Evolutionary conservation across 2,797 vertebrate species (phyloP), one percentile per base, ranked within the genome.

Genomic region (Lophius americanus): DNA sequence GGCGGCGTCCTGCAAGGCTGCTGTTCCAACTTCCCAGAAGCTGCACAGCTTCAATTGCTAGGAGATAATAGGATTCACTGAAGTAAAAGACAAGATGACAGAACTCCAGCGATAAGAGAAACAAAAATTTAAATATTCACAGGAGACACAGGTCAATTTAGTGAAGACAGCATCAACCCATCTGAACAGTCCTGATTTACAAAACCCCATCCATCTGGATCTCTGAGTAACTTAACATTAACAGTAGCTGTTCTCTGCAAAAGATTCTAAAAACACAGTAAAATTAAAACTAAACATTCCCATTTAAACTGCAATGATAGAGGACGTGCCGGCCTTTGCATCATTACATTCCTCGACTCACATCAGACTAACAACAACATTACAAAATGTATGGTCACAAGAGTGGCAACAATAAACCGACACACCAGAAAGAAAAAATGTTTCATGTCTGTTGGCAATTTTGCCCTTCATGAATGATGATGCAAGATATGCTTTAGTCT

Each of bases 11-110:
- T 43, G 71, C 66, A 6, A 9, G 9, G 58, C 38, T 36, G 42
- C 57, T 10, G 76, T 82, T 73, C 76, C 70, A 70, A n/a, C 64
- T 13, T 60, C 73, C 60, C 9, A 8, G 32, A 52, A 53, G 32
- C 35, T 5, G 3, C 64, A 44, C n/a, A 6, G 38, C 67, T 44
- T 70, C 56, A 53, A 5, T 13, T 12, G 2, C 9, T 4, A n/a
- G 3, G 13, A 43, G 58, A 71, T 37, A 2, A 41, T 9, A 36
- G 9, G 50, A 36, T 23, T 42, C 10, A 58, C 23, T 49, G 54
- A 14, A 36, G 38, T 41, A 35, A 0, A 49, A 53, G 35, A 4
- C 39, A 11, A 14, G n/a, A 53, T 12, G 14, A n/a, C 46, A n/a
- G 33, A 47, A 44, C 23, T 23, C 23, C 23, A 23, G 23, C 9